A percentile compares a stretch with the other conserved stretches of the same genome.
These are phyloP conservation scores for Alethe diademata DNA, from an alignment of 2,113 vertebrate genomes.

Conservation along the genomic window DNA sequence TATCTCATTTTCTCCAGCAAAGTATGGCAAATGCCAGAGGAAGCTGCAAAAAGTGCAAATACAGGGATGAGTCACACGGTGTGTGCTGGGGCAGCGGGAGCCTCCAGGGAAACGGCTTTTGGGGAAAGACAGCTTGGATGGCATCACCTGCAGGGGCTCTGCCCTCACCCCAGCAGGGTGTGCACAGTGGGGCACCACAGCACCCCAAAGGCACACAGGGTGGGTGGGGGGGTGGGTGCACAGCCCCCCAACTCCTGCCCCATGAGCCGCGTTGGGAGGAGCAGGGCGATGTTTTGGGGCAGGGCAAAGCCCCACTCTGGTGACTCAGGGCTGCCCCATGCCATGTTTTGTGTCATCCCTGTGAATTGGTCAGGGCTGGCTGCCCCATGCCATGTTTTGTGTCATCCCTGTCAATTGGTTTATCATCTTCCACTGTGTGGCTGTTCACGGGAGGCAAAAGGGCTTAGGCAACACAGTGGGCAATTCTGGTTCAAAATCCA, in stretches of 20 bases:
- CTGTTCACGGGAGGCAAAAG: not conserved
- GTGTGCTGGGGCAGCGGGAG: rapidly evolving
- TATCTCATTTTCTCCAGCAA: not conserved
- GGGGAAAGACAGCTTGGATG: not conserved
- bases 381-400: not conserved
- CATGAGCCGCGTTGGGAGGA: rapidly evolving
- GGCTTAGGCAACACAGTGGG: not conserved
- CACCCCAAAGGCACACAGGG: rapidly evolving
- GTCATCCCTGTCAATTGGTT: not conserved
- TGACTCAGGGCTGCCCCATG: not conserved
- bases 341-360: rapidly evolving
- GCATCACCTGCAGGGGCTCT: not conserved
- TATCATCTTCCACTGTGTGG: rapidly evolving
- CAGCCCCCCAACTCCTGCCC: rapidly evolving
- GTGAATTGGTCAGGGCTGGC: not conserved
- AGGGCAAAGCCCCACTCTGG: not conserved
- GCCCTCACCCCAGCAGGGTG: rapidly evolving
- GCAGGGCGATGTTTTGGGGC: not conserved
- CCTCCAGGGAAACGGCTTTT: not conserved
- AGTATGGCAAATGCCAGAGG: not conserved
- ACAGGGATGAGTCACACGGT: rapidly evolving
- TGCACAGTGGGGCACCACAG: rapidly evolving
- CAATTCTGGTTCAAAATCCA: not conserved
- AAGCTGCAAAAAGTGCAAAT: not conserved
- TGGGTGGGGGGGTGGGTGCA: rapidly evolving